Evolutionary conservation across 2,797 vertebrate species (phyloP), one percentile per base, ranked within the genome.

Genomic region (Falco peregrinus): DNA sequence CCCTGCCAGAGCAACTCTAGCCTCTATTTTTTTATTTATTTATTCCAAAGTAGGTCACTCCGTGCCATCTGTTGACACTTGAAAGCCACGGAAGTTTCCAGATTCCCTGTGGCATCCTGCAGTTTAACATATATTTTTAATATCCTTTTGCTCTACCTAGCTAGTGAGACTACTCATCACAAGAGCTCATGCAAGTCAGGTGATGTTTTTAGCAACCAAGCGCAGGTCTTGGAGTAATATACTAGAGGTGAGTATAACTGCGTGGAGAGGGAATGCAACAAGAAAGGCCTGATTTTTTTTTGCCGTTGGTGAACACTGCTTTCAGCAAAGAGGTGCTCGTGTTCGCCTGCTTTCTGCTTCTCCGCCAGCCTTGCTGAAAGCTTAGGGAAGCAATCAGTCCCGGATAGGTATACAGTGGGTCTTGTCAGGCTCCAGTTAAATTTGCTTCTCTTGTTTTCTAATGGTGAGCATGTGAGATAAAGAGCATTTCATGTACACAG

Each of bases 41-140:
- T 92, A 37, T 81, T 74, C 25, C n/a, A 25, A 94, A 96, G 65
- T 91, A 95, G 95, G 89, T 87, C 85, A 56, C 54, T 24, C 69
- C 16, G 6, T 90, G 84, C 90, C 90, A 80, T 90, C 88, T 89
- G 76, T 51, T 85, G 79, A 54, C 79, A 26, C 39, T 87, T 81
- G 22, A 60, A 81, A 86, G 48, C 45, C 21, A 50, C 41, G 11
- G 57, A 87, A 73, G 20, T 63, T 92, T 92, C 60, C 74, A 60
- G 73, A 69, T 80, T 59, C 84, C 71, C 79, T 85, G 15, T 33
- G 41, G 25, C 29, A 63, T 77, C 69, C 60, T 78, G 53, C 56
- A 57, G n/a, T 57, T 86, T 65, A 43, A 57, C 13, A 16, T n/a
- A 1, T 22, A 63, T 79, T 92, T 92, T 93, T 74, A 63, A 59